Percentiles rank a stretch among this genome's conserved stretches.
Evolutionary conservation across 2,888 invertebrate genomes (phyloP).

Genomic region (Biston stratarius): DNA sequence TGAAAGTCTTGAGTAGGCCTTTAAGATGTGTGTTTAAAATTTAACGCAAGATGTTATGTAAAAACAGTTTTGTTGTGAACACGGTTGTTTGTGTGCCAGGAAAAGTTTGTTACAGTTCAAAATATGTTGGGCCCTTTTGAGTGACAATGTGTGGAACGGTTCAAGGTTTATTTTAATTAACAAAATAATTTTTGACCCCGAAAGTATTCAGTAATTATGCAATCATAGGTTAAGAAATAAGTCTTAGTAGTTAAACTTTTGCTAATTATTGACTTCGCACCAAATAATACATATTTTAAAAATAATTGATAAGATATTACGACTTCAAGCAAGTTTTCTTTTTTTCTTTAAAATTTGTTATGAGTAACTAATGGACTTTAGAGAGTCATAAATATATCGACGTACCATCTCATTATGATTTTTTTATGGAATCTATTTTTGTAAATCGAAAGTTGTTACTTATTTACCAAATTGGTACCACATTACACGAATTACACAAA

Average conservation of each 20-base stretch:
- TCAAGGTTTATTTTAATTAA: constrained; percentile 14
- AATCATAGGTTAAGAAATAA: background rate
- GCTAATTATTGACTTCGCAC: too few relatives aligned
- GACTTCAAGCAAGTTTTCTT: too few relatives aligned
- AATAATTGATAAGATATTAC: too few relatives aligned
- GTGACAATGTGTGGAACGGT: constrained; percentile 6
- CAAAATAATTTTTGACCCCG: background rate
- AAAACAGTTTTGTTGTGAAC: constrained; percentile 20
- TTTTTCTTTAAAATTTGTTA: too few relatives aligned
- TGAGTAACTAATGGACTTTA: too few relatives aligned
- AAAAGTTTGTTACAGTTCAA: constrained; percentile 8
- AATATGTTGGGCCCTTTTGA: constrained; percentile 4
- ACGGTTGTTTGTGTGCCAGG: background rate
- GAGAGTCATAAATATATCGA: too few relatives aligned
- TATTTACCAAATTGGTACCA: too few relatives aligned
- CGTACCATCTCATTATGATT: too few relatives aligned
- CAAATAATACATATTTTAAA: too few relatives aligned
- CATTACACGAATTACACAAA: too few relatives aligned
- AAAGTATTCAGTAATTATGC: background rate
- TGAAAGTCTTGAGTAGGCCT: constrained; percentile 49
- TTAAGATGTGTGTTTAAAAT: constrained; percentile 25
- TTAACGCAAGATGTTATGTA: constrained; percentile 33
- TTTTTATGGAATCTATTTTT: too few relatives aligned
- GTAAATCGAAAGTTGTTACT: too few relatives aligned
- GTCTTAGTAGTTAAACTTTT: background rate